A percentile compares a stretch with the other conserved stretches of the same genome.
phyloP scores from a whole-genome alignment of 2,888 invertebrate genomes.

The Idaea dimidiata region DNA sequence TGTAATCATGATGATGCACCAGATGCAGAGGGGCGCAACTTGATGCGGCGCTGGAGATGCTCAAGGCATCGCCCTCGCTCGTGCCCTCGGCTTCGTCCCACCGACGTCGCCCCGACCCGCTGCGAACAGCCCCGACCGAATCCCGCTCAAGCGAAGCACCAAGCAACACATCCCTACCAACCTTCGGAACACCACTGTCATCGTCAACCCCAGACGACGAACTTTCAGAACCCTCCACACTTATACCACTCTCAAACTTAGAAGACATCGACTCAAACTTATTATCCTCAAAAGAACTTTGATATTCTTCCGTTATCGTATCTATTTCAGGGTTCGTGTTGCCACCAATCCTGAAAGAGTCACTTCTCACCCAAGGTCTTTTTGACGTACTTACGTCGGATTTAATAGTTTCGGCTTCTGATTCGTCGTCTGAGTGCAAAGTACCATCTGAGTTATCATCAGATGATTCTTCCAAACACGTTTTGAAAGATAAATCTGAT shows the following conservation, averaged over 20 bases:
- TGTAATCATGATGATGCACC: conserved; percentile 69
- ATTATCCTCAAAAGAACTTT: conserved; percentile 39
- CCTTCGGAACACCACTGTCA: conserved; percentile 70
- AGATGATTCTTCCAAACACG: conserved; percentile 67
- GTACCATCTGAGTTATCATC: conserved; percentile 66
- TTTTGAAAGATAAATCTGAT: conserved; percentile 67
- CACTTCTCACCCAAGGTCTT: conserved; percentile 72
- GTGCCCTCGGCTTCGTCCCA: conserved; percentile 73
- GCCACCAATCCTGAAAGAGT: conserved; percentile 66
- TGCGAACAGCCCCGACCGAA: conserved; percentile 74
- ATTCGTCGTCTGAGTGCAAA: conserved; percentile 70
- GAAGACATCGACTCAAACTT: conserved; percentile 53
- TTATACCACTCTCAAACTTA: conserved; percentile 68
- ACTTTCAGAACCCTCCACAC: conserved; percentile 60
- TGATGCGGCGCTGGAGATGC: conserved; percentile 73
- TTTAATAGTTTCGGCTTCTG: conserved; percentile 70
- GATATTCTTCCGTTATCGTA: conserved; percentile 51
- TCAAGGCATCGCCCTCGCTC: conserved; percentile 73
- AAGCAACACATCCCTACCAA: conserved; percentile 58
- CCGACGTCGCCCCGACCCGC: conserved; percentile 75
- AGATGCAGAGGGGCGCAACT: conserved; percentile 71
- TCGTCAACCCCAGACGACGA: conserved; percentile 64
- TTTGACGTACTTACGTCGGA: conserved; percentile 66
- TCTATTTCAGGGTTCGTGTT: conserved; percentile 48
- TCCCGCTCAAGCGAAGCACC: conserved; percentile 78